phyloP scores from a whole-genome alignment of 2,888 invertebrate genomes.

The Elegia similella region DNA sequence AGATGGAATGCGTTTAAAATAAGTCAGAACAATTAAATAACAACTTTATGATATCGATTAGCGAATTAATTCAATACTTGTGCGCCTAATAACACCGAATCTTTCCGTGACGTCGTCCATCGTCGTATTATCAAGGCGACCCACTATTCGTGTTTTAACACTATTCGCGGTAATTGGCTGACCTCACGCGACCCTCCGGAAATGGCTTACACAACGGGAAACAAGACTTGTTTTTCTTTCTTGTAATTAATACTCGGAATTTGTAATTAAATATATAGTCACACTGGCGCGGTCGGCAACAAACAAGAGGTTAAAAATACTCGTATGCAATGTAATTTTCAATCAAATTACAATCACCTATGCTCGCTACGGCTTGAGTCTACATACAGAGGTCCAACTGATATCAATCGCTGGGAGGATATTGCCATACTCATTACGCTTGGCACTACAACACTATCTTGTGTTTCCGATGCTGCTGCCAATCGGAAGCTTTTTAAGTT shows the following conservation, averaged over 20 bases:
- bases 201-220: slow-evolving; percentile 11
- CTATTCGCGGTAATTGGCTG: slow-evolving; percentile 15
- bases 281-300: background rate
- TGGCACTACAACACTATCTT: too few species aligned
- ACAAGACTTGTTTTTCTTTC: slow-evolving; percentile 11
- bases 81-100: background rate
- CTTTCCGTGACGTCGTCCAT: slow-evolving; percentile 6
- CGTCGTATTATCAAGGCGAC: slow-evolving; percentile 13
- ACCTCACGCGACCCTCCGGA: slow-evolving; percentile 17
- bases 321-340: too few species aligned
- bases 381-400: too few species aligned
- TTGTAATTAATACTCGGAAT: slow-evolving; percentile 8
- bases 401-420: too few species aligned
- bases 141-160: slow-evolving; percentile 14
- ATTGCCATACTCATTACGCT: too few species aligned
- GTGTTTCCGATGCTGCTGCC: too few species aligned
- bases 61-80: slow-evolving; percentile 3
- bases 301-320: too few species aligned
- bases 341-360: too few species aligned
- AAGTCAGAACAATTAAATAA: background rate
- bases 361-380: too few species aligned
- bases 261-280: background rate
- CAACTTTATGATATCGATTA: background rate
- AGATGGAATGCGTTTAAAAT: too few species aligned
- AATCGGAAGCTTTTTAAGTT: too few species aligned